Conservation (phyloP, 1,140 invertebrate species). For the Heliconius himera region DNA sequence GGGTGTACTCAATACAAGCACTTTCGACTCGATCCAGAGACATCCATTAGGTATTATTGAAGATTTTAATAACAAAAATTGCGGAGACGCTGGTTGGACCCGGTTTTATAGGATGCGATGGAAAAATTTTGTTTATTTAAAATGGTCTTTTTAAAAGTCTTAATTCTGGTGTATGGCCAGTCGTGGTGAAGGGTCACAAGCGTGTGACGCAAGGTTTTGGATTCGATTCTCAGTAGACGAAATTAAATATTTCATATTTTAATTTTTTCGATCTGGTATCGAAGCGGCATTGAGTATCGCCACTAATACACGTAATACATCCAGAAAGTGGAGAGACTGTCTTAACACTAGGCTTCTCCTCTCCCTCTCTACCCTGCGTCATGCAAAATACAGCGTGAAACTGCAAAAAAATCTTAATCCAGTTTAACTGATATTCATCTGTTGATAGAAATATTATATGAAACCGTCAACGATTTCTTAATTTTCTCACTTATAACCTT, state of each 20-base stretch:
- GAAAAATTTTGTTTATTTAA: not conserved
- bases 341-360: not conserved
- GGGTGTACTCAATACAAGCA: slow-evolving; percentile 67
- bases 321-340: not conserved
- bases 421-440: too few relatives aligned
- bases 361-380: not conserved
- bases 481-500: too few relatives aligned
- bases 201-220: too few relatives aligned
- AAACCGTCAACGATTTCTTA: too few relatives aligned
- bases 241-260: not conserved
- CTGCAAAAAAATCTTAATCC: not conserved
- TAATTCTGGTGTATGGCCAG: not conserved
- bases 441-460: too few relatives aligned
- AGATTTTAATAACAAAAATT: slow-evolving; percentile 83
- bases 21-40: slow-evolving; percentile 66
- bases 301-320: not conserved
- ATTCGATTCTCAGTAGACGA: not conserved
- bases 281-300: not conserved
- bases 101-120: slow-evolving; percentile 37
- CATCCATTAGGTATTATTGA: slow-evolving; percentile 83
- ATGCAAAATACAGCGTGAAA: not conserved
- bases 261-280: not conserved
- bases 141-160: not conserved
- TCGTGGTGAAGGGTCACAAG: too few relatives aligned
- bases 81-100: slow-evolving; percentile 50